phyloP scores from a whole-genome alignment of 2,113 vertebrate genomes.

The Girardinichthys multiradiatus region DNA sequence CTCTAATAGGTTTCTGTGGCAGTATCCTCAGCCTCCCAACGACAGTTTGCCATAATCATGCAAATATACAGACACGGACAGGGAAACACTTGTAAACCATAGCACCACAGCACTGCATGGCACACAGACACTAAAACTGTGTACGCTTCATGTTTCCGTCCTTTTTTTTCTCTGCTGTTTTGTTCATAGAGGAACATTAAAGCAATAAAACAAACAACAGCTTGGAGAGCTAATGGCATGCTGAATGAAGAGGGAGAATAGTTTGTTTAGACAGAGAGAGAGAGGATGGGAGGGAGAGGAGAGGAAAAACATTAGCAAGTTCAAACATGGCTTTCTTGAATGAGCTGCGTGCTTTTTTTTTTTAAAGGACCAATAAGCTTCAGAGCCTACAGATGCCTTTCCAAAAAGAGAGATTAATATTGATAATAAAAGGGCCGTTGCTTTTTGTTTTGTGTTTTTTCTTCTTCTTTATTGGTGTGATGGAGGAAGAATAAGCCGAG shows the following conservation, averaged over 20 bases:
- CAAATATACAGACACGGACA: slow-evolving; percentile 10
- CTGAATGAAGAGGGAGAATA: slow-evolving; percentile 65
- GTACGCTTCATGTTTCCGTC: slow-evolving; percentile 44
- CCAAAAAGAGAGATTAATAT: slow-evolving; percentile 73
- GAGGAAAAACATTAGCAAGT: slow-evolving; percentile 63
- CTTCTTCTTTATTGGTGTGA: slow-evolving; percentile 47
- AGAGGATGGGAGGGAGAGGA: slow-evolving; percentile 25
- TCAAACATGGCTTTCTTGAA: slow-evolving; percentile 71
- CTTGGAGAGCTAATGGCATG: slow-evolving; percentile 73
- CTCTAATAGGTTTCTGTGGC: slow-evolving; percentile 59
- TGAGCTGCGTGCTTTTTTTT: slow-evolving; percentile 50
- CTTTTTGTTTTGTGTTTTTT: slow-evolving; percentile 48
- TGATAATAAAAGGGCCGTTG: slow-evolving; percentile 67
- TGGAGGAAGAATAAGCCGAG: slow-evolving; percentile 59
- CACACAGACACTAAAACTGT: not conserved
- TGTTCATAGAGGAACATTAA: slow-evolving; percentile 64
- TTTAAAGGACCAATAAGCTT: slow-evolving; percentile 45
- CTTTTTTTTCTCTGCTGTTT: slow-evolving; percentile 36
- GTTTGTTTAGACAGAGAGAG: slow-evolving; percentile 38
- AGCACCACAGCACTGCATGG: not conserved
- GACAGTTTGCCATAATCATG: slow-evolving; percentile 13
- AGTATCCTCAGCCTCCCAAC: slow-evolving; percentile 35
- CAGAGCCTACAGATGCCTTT: slow-evolving; percentile 65
- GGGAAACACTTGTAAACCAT: not conserved
- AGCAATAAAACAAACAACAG: slow-evolving; percentile 75